phyloP scores from a whole-genome alignment of 2,113 vertebrate genomes.

The Ctenodactylus gundi region DNA sequence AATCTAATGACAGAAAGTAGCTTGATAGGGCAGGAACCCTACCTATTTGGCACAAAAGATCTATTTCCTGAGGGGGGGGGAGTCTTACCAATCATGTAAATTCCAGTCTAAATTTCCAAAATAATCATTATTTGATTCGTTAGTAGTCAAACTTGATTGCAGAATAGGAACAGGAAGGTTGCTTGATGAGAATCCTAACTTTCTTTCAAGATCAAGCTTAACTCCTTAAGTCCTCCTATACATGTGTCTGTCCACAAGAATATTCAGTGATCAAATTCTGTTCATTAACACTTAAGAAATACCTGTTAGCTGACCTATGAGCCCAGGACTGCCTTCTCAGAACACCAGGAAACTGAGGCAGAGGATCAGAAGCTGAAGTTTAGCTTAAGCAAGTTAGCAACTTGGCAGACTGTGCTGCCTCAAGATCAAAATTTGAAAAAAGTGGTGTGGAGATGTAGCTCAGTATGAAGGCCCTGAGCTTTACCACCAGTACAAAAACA shows the following conservation, averaged over 20 bases:
- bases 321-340: too few species aligned
- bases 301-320: too few species aligned
- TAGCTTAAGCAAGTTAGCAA: too few species aligned
- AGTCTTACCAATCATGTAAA: background rate
- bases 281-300: background rate
- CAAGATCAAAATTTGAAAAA: too few species aligned
- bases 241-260: background rate
- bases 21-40: slow-evolving; percentile 57
- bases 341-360: too few species aligned
- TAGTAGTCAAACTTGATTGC: background rate
- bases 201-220: background rate
- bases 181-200: background rate
- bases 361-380: too few species aligned
- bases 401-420: too few species aligned
- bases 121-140: background rate
- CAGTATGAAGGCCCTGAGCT: too few species aligned
- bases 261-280: background rate
- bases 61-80: background rate
- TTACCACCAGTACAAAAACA: too few species aligned
- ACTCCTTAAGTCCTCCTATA: background rate
- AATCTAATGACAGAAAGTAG: slow-evolving; percentile 54
- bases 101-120: slow-evolving; percentile 19
- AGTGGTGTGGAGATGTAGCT: too few species aligned
- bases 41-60: slow-evolving; percentile 28
- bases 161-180: background rate